Base-by-base conservation (phyloP, 2,888 invertebrate species). In the Conistra vaccinii region DNA sequence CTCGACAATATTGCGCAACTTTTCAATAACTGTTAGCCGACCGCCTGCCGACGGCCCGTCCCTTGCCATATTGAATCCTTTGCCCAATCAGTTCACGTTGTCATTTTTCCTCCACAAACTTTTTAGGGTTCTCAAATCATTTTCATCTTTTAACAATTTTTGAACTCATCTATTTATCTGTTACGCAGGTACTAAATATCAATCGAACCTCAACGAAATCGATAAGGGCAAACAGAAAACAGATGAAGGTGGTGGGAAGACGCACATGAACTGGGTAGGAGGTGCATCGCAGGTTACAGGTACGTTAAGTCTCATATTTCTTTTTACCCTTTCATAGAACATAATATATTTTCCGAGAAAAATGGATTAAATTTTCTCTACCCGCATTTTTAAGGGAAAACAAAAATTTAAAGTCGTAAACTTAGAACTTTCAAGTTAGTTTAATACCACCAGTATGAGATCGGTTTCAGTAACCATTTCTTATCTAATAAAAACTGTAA, bases 151-250 rank as follows among this genome's bases (percentile, higher is more conserved):
- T 76, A 78, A 79, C 74, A 58, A 55, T 62, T 20, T 78, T 78
- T 72, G 65, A 80, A 86, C 74, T 88, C 88, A 88, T 83, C 88
- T 90, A 65, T 76, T 76, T 73, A 73, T 87, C 7, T 85, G 91
- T 89, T 95, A 77, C 78, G 89, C 97, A 97, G 98, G 98, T 93
- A 97, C 97, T 84, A 98, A 98, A 93, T 98, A 98, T 93, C 97
- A 97, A 95, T 98, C 98, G 85, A 97, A 97, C 91, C 94, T 98
- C 91, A 98, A 98, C 93, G 98, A 98, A 95, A 98, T 98, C 92
- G 98, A 97, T 93, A 98, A 98, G 95, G 98, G 98, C 70, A 98
- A 98, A 94, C 98, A 98, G 93, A 98, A 98, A 95, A 97, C 97
- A 76, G 96, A 96, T 89, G 97, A 97, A 89, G 97, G 97, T 66